These are phyloP conservation scores for Lepus americanus DNA, from an alignment of 2,113 vertebrate species.

Conservation along the genomic window DNA sequence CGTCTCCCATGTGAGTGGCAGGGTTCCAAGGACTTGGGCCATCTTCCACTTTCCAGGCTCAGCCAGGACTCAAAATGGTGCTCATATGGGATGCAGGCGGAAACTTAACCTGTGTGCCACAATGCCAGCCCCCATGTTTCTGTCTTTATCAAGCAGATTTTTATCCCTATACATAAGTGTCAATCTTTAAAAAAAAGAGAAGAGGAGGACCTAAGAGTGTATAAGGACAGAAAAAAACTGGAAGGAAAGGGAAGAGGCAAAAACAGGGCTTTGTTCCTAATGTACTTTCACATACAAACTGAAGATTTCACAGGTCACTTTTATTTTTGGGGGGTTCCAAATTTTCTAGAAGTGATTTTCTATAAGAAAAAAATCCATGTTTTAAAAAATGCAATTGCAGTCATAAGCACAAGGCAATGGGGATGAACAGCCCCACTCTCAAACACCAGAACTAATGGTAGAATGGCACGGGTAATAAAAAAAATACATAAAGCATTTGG, in stretches of 20 bases:
- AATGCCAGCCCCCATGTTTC: no score
- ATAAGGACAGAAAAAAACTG: slow-evolving; percentile 25
- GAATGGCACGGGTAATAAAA: background rate
- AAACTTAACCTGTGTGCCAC: no score
- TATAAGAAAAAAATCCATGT: background rate
- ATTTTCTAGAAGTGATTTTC: slow-evolving; percentile 35
- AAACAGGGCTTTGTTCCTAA: background rate
- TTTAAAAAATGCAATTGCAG: slow-evolving; percentile 36
- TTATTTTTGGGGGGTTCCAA: background rate
- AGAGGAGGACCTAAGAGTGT: background rate
- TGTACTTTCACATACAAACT: background rate
- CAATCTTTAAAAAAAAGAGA: no score
- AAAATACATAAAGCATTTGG: background rate
- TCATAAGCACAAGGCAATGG: background rate
- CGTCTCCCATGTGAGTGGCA: no score
- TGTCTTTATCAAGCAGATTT: no score
- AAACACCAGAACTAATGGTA: background rate
- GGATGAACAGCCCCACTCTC: background rate
- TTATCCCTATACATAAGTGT: no score
- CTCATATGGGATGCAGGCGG: no score
- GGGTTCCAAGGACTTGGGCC: no score
- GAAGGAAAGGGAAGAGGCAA: background rate
- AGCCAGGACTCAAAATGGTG: no score
- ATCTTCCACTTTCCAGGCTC: no score
- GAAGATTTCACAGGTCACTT: background rate